A percentile compares a stretch with the other conserved stretches of the same genome.
phyloP scores from a whole-genome alignment of 2,888 invertebrate genomes.

The Pseudeuparius sepicola region DNA sequence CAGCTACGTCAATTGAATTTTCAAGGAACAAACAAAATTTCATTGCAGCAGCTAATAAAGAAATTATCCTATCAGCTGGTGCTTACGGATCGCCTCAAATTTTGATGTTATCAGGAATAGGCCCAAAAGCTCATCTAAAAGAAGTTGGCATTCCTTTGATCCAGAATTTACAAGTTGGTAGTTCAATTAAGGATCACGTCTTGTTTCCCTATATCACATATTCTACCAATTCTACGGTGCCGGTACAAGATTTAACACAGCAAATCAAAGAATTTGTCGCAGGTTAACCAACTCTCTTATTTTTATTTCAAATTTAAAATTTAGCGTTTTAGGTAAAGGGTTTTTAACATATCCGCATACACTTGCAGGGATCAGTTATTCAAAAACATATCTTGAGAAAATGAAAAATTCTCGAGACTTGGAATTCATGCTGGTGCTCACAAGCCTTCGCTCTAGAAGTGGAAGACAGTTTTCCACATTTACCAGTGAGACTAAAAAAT shows the following conservation, averaged over 20 bases:
- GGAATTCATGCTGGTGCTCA: too few species aligned
- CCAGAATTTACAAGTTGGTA: slow-evolving; percentile 61
- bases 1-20: slow-evolving; percentile 57
- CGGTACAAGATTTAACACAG: slow-evolving; percentile 29
- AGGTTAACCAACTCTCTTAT: too few species aligned
- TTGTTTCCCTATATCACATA: too few species aligned
- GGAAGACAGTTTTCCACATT: too few species aligned
- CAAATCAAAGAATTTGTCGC: slow-evolving; percentile 43
- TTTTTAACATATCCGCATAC: too few species aligned
- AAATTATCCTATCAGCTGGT: slow-evolving; percentile 69
- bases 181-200: slow-evolving; percentile 70
- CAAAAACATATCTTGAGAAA: too few species aligned
- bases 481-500: too few species aligned
- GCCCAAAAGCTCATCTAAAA: slow-evolving; percentile 50
- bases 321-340: too few species aligned
- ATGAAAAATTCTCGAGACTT: too few species aligned
- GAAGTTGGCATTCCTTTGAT: slow-evolving; percentile 49
- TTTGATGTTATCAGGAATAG: slow-evolving; percentile 75
- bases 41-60: slow-evolving; percentile 50
- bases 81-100: slow-evolving; percentile 73
- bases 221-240: slow-evolving; percentile 54
- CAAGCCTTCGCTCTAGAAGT: too few species aligned
- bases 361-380: too few species aligned
- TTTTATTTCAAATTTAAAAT: too few species aligned
- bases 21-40: slow-evolving; percentile 46